phyloP scores from a whole-genome alignment of 2,113 vertebrate species.

The Marcusenius ussheri region DNA sequence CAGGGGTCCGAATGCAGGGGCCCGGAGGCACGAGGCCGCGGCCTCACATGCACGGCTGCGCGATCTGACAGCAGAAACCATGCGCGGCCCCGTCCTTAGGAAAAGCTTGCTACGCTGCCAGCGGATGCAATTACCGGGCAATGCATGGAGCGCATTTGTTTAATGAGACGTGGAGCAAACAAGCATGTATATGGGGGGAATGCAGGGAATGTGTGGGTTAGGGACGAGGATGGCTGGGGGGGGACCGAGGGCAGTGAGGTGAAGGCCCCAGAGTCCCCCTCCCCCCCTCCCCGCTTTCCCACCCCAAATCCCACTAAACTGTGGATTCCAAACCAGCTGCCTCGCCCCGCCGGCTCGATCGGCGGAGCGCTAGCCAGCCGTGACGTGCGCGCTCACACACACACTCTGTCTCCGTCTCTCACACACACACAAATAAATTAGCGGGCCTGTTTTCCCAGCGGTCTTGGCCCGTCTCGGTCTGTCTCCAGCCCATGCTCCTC shows the following conservation, averaged over 20 bases:
- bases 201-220: background rate
- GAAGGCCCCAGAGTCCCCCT: constrained; percentile 41
- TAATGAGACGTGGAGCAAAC: background rate
- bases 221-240: constrained; percentile 16
- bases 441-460: background rate
- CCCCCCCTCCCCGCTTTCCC: constrained; percentile 32
- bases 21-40: background rate
- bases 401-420: too few species aligned
- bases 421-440: background rate
- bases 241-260: constrained; percentile 35
- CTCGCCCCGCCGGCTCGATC: constrained; percentile 29
- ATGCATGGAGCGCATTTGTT: background rate
- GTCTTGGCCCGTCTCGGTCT: background rate
- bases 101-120: background rate
- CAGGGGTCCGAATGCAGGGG: background rate
- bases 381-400: constrained; percentile 15
- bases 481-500: background rate
- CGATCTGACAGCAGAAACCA: background rate
- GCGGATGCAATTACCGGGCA: background rate
- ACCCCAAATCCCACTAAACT: constrained; percentile 48
- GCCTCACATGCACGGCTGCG: background rate
- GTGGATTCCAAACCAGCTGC: constrained; percentile 47
- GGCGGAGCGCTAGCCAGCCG: constrained; percentile 32
- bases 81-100: background rate
- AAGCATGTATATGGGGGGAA: background rate